A percentile compares a stretch with the other conserved stretches of the same genome.
Conservation (phyloP, 2,113 vertebrate species). For the Hippocampus mohnikei region DNA sequence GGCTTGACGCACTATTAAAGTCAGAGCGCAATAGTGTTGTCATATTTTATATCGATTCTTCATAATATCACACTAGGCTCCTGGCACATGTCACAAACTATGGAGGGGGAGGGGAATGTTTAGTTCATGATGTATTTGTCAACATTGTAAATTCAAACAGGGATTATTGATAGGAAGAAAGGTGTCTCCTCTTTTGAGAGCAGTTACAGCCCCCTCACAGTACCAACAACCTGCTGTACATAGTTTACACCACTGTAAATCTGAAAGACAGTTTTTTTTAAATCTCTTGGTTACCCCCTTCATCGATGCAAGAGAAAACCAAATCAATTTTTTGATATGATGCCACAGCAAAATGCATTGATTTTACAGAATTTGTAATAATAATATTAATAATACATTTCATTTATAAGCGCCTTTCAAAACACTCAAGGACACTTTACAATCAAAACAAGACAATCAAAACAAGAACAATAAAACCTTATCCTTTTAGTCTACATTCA, state of each 20-base stretch:
- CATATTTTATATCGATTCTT: constrained; percentile 55
- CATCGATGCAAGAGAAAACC: not conserved
- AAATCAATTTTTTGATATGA: not conserved
- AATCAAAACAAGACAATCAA: too few relatives aligned
- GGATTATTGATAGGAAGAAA: constrained; percentile 27
- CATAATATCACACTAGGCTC: constrained; percentile 17
- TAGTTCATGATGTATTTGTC: constrained; percentile 44
- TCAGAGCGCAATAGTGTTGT: constrained; percentile 31
- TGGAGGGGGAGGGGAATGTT: not conserved
- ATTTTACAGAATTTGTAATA: not conserved
- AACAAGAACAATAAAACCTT: too few relatives aligned
- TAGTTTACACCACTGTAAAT: constrained; percentile 3
- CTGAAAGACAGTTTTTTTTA: not conserved
- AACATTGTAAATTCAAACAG: constrained; percentile 50
- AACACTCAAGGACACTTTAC: too few relatives aligned
- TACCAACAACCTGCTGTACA: not conserved
- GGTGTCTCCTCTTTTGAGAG: not conserved
- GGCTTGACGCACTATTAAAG: constrained; percentile 49
- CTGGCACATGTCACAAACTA: not conserved
- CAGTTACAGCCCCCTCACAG: not conserved
- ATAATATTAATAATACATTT: too few relatives aligned
- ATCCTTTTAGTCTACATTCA: not conserved
- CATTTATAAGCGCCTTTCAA: too few relatives aligned
- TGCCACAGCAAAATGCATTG: not conserved
- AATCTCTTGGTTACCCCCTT: not conserved